Base-by-base conservation (phyloP, 2,113 vertebrate genomes). In the Labeo catla region DNA sequence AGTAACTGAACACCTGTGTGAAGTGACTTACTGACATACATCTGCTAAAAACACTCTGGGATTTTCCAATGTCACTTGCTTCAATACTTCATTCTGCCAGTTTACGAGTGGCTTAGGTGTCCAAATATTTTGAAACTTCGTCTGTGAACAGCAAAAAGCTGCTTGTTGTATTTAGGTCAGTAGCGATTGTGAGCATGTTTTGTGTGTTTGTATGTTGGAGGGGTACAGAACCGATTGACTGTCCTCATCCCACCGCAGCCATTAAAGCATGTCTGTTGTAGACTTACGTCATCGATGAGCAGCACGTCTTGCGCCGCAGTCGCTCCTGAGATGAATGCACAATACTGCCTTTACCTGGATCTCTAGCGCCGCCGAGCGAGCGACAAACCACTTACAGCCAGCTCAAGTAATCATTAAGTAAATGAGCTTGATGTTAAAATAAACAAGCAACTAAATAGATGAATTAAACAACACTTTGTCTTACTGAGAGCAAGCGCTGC, bases 251-350 rank as follows among this genome's bases (percentile, higher is more conserved):
- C 80, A 72, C 61, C 45, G 52, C 81, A 13, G 21, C 5, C 7
- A 13, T 21, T 8, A 15, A 15, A 8, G 76, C 65, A 28, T 45
- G 76, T 16, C 43, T 76, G 76, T 91, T 87, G 88, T 88, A 88
- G 8, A 85, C 88, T 95, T 93, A 95, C 94, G 93, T 95, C 94
- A 95, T 92, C 84, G 50, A 72, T 84, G 89, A 93, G 90, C 86
- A 77, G 82, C 82, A 90, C 91, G 91, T 89, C 89, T 90, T 45
- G 89, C 93, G 88, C 95, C 92, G 95, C 95, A 95, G 94, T 95
- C 91, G 87, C 89, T 92, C 93, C 94, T 95, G 95, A 95, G 94
- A 94, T 94, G 95, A 95, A 95, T 95, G 92, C 95, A 95, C 94
- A 95, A 95, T 94, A 94, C 81, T 36, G 86, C 57, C 86, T 81